Conservation (phyloP, 2,888 invertebrate genomes). For the Agrotis clavis region DNA sequence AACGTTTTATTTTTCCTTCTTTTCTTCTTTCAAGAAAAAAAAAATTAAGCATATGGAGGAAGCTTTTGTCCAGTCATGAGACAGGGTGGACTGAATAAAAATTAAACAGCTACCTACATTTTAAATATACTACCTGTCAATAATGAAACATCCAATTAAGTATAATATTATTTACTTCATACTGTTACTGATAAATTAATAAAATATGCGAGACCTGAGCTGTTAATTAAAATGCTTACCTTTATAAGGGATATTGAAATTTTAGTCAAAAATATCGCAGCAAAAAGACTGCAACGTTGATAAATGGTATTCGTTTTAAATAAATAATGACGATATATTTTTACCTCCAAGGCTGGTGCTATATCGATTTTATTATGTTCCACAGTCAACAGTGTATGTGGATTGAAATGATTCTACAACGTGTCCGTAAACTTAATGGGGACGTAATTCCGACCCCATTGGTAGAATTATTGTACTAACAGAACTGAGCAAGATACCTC, state of each 20-base stretch:
- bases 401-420: background rate
- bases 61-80: too few species aligned
- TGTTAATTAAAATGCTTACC: background rate
- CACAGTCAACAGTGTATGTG: background rate
- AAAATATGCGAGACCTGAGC: background rate
- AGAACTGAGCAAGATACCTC: too few species aligned
- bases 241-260: background rate
- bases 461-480: too few species aligned
- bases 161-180: background rate
- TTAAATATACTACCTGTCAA: too few species aligned
- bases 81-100: too few species aligned
- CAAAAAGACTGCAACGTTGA: background rate
- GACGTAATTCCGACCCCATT: too few species aligned
- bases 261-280: slow-evolving; percentile 4
- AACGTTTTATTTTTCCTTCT: too few species aligned
- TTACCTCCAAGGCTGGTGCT: background rate
- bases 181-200: background rate
- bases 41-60: too few species aligned
- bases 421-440: too few species aligned
- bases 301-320: background rate
- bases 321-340: slow-evolving; percentile 14
- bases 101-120: too few species aligned
- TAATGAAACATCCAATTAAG: background rate
- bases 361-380: slow-evolving; percentile 28
- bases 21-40: too few species aligned